Evolutionary conservation across 2,888 invertebrate species (phyloP).

Genomic region (Hetaerina titia): DNA sequence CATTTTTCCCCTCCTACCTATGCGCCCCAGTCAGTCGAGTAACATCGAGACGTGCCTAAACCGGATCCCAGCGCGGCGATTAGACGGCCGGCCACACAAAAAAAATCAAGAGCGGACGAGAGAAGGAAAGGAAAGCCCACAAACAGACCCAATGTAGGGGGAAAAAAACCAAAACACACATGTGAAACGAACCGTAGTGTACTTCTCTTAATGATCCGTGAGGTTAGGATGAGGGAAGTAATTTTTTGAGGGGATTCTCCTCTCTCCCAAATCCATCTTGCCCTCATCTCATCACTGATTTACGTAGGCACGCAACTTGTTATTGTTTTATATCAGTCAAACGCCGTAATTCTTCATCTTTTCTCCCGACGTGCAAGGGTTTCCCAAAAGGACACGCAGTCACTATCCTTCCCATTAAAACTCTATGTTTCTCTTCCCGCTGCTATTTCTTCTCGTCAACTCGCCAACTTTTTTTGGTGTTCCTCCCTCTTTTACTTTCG

Average conservation of each 20-base stretch:
- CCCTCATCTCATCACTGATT: not conserved
- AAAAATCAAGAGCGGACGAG: not conserved
- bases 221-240: not conserved
- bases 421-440: not conserved
- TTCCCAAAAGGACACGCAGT: too few relatives aligned
- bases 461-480: not conserved
- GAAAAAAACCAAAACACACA: slow-evolving; percentile 14
- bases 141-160: not conserved
- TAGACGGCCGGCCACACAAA: not conserved
- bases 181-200: slow-evolving; percentile 19
- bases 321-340: too few relatives aligned
- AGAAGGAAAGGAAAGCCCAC: not conserved
- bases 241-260: not conserved
- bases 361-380: too few relatives aligned
- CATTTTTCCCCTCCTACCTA: too few relatives aligned
- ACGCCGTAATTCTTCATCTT: too few relatives aligned
- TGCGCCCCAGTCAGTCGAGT: too few relatives aligned
- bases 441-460: not conserved
- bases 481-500: not conserved
- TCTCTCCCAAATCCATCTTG: not conserved
- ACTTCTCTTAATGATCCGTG: slow-evolving; percentile 44
- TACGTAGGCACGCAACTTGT: too few relatives aligned
- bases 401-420: not conserved
- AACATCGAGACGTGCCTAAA: not conserved
- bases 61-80: not conserved